Conservation (phyloP, 2,888 invertebrate species). For the Meganola albula region DNA sequence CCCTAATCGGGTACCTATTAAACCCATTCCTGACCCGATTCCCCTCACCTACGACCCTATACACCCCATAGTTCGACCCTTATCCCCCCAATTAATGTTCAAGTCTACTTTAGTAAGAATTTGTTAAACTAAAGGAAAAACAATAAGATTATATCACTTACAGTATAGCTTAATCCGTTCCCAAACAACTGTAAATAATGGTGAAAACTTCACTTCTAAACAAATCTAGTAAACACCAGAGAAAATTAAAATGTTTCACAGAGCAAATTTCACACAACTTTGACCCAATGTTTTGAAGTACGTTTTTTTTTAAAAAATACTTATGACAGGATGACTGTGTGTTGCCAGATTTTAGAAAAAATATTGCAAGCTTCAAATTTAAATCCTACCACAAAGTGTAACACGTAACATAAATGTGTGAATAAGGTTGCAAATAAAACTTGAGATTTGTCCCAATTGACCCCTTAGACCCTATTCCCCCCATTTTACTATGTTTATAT, state of each 20-base stretch:
- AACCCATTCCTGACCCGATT: too few relatives aligned
- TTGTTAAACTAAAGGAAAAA: slow-evolving; percentile 2
- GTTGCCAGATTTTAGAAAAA: slow-evolving; percentile 3
- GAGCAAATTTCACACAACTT: slow-evolving; percentile 1
- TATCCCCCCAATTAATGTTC: slow-evolving; percentile 1
- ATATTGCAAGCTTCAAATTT: slow-evolving; percentile 2
- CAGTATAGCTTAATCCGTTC: slow-evolving; percentile 1
- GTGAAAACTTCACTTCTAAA: neutral
- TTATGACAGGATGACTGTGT: slow-evolving; percentile 1
- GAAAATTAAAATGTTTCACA: slow-evolving; percentile 2
- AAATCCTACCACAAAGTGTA: too few relatives aligned
- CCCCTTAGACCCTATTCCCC: neutral
- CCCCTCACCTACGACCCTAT: too few relatives aligned
- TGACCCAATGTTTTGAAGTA: slow-evolving; percentile 1
- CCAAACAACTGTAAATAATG: slow-evolving; percentile 2
- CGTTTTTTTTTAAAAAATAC: slow-evolving; percentile 2
- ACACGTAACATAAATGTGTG: too few relatives aligned
- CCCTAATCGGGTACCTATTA: too few relatives aligned
- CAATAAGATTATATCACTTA: slow-evolving; percentile 3
- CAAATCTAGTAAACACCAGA: slow-evolving; percentile 1
- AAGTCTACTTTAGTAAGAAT: slow-evolving; percentile 1
- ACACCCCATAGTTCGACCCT: neutral
- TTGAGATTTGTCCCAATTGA: neutral
- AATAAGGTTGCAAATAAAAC: neutral
- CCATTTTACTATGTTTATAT: too few relatives aligned